Evolutionary conservation across 2,113 vertebrate species (phyloP).

Genomic region (Litocranius walleri): DNA sequence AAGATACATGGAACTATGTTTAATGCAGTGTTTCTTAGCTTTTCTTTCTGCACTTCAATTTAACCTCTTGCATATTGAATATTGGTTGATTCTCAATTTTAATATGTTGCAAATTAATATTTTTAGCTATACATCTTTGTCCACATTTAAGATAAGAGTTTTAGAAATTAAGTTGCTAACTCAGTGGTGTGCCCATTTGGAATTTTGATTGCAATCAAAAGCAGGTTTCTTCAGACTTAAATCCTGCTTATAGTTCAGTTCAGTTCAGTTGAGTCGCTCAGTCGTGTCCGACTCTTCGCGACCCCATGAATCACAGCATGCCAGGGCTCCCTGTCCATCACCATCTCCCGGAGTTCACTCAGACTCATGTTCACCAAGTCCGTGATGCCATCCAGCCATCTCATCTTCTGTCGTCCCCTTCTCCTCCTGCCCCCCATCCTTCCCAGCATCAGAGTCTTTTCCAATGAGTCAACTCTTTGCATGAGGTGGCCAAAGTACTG

Average conservation of each 20-base stretch:
- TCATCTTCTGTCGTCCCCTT: too few relatives aligned
- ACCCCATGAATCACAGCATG: too few relatives aligned
- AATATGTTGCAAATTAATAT: conserved; percentile 16
- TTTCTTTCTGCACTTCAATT: background rate
- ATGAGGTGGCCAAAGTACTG: too few relatives aligned
- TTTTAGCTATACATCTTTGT: background rate
- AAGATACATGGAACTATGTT: background rate
- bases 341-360: too few relatives aligned
- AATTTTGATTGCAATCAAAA: background rate
- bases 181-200: background rate
- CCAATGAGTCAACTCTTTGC: too few relatives aligned
- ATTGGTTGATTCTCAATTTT: background rate
- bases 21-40: background rate
- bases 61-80: background rate
- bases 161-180: conserved; percentile 14
- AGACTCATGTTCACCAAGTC: too few relatives aligned
- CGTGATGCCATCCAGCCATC: too few relatives aligned
- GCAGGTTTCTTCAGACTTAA: background rate
- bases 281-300: too few relatives aligned
- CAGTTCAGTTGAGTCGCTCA: too few relatives aligned
- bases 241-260: background rate
- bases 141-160: background rate
- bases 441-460: too few relatives aligned
- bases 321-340: too few relatives aligned
- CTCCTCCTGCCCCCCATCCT: too few relatives aligned